Percentiles rank a stretch among this genome's conserved stretches.
Evolutionary conservation across 2,113 vertebrate genomes (phyloP).

Genomic region (Crotalus viridis): DNA sequence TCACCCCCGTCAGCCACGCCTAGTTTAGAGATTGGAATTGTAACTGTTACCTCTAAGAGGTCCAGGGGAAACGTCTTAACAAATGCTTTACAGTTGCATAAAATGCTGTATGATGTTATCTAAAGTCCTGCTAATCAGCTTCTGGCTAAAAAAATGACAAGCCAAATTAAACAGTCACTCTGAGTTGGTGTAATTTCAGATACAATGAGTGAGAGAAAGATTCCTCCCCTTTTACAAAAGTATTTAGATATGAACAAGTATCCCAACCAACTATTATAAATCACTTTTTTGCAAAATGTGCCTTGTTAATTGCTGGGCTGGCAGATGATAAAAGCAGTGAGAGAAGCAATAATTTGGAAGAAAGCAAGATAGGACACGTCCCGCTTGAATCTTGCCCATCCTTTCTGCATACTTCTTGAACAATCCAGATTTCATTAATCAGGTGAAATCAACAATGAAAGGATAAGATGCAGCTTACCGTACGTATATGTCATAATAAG

Average conservation of each 20-base stretch:
- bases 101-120: not conserved
- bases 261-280: not conserved
- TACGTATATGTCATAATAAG: not conserved
- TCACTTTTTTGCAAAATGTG: not conserved
- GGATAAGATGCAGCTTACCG: not conserved
- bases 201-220: not conserved
- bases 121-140: not conserved
- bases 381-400: not conserved
- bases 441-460: rapidly evolving
- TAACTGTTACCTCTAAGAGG: not conserved
- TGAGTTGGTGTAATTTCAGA: not conserved
- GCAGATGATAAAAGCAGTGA: not conserved
- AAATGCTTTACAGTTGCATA: not conserved
- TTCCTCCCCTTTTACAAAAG: not conserved
- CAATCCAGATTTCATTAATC: not conserved
- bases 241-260: not conserved
- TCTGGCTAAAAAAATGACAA: not conserved
- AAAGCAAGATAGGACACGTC: not conserved
- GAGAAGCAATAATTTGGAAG: not conserved
- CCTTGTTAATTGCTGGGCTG: not conserved
- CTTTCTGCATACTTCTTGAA: not conserved
- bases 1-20: rapidly evolving
- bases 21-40: not conserved
- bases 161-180: not conserved
- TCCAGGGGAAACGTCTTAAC: not conserved